These are phyloP conservation scores for Crossocerus cetratus DNA, from an alignment of 2,888 invertebrate genomes.

Conservation along the genomic window DNA sequence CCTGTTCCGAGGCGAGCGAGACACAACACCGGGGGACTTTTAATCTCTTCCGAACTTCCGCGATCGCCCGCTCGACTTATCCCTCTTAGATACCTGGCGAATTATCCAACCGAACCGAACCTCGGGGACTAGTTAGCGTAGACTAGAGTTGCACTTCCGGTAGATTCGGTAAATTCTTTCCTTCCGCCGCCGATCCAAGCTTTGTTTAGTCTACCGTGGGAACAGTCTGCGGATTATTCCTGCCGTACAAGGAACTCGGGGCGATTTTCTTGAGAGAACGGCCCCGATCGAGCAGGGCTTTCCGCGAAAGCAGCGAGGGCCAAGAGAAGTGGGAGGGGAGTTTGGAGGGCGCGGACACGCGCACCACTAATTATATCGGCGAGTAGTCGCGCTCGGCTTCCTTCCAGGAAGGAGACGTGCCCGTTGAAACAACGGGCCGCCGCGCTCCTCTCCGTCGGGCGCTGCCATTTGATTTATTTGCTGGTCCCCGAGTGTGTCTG, in stretches of 20 bases:
- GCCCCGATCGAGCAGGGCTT: conserved; percentile 9
- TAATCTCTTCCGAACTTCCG: conserved; percentile 52
- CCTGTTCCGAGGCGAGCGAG: conserved; percentile 46
- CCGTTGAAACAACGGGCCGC: conserved; percentile 51
- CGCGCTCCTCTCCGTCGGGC: conserved; percentile 19
- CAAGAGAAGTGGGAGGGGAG: conserved; percentile 28
- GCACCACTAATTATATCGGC: conserved; percentile 73
- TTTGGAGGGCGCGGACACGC: conserved; percentile 63
- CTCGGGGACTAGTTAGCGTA: too few relatives aligned
- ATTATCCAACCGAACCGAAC: background rate
- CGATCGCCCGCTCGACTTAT: conserved; percentile 27
- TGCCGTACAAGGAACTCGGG: too few relatives aligned
- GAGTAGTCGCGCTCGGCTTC: conserved; percentile 62
- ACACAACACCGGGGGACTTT: conserved; percentile 44
- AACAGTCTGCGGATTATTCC: too few relatives aligned
- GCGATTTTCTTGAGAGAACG: background rate
- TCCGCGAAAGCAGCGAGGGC: conserved; percentile 10
- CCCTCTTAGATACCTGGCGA: background rate
- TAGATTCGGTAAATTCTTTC: background rate
- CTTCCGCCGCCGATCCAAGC: background rate
- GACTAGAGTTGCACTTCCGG: background rate
- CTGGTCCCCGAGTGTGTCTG: conserved; percentile 13
- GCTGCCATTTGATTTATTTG: conserved; percentile 54
- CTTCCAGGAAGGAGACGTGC: conserved; percentile 70
- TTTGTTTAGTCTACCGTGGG: too few relatives aligned